Percentiles rank a stretch among this genome's conserved stretches.
Evolutionary conservation across 1,140 invertebrate species (phyloP).

Genomic region (Eueides isabella): DNA sequence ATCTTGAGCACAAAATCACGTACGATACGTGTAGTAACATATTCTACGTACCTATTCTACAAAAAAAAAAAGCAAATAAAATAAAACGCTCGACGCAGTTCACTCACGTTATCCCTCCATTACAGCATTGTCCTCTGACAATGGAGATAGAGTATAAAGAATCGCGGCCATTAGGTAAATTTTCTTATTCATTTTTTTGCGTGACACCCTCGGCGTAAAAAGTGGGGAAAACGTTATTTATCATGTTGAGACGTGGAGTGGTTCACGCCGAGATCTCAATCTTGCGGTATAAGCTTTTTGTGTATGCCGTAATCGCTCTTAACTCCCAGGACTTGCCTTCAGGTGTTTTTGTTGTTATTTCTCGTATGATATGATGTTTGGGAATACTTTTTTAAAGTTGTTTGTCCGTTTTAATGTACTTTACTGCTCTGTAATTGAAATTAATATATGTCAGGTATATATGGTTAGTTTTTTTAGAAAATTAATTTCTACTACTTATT

Average conservation of each 20-base stretch:
- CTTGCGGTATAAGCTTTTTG: conserved; percentile 60
- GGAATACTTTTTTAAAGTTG: background rate
- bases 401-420: background rate
- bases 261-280: conserved; percentile 67
- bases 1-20: no score
- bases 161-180: conserved; percentile 79
- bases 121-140: conserved; percentile 78
- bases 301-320: conserved; percentile 48
- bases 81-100: conserved; percentile 49
- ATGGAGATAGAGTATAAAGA: conserved; percentile 77
- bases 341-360: conserved; percentile 16
- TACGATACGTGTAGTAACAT: no score
- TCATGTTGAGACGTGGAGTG: conserved; percentile 61
- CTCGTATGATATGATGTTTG: background rate
- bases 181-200: conserved; percentile 81
- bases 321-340: conserved; percentile 13
- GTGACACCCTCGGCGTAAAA: conserved; percentile 76
- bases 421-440: no score
- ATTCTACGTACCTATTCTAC: background rate
- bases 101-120: conserved; percentile 79
- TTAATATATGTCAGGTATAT: no score
- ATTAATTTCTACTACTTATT: no score
- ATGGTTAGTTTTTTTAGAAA: no score
- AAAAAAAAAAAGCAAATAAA: conserved; percentile 26
- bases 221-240: conserved; percentile 71